Percentiles rank a stretch among this genome's conserved stretches.
Conservation (phyloP, 1,140 invertebrate genomes). For the Heliconius himera region DNA sequence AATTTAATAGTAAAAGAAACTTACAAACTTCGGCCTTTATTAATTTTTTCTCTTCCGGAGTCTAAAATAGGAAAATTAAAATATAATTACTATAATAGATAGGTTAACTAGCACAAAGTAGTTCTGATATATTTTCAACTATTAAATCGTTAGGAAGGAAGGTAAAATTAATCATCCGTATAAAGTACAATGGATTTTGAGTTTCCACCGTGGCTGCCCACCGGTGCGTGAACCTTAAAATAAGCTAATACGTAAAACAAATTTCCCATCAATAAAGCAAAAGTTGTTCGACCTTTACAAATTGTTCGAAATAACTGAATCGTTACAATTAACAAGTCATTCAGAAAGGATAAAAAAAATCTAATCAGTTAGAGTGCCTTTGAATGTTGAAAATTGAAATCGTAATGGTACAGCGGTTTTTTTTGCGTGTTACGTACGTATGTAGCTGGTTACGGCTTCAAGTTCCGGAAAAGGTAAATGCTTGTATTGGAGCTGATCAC, state of each 20-base stretch:
- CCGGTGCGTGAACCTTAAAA: slow-evolving; percentile 3
- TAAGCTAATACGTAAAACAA: slow-evolving; percentile 5
- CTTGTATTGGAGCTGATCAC: too few relatives aligned
- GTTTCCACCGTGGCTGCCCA: neutral
- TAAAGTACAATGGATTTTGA: neutral
- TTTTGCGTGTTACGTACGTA: too few relatives aligned
- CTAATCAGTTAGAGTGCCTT: neutral
- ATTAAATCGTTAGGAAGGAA: neutral
- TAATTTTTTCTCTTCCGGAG: slow-evolving; percentile 27
- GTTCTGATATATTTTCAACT: neutral
- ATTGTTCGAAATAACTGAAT: neutral
- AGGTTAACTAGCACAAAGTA: neutral
- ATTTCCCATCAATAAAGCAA: slow-evolving; percentile 3
- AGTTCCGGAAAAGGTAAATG: too few relatives aligned
- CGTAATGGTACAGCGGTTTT: too few relatives aligned
- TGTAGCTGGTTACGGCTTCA: too few relatives aligned
- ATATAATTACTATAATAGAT: neutral
- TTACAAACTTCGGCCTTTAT: slow-evolving; percentile 48
- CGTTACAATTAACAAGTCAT: slow-evolving; percentile 12
- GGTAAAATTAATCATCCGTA: neutral
- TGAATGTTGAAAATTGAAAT: too few relatives aligned
- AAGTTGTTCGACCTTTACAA: slow-evolving; percentile 9
- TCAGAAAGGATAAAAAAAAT: neutral
- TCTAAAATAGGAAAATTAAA: slow-evolving; percentile 30
- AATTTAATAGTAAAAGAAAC: slow-evolving; percentile 14